Evolutionary conservation across 1,140 invertebrate genomes (phyloP).

Genomic region (Harpegnathos saltator): DNA sequence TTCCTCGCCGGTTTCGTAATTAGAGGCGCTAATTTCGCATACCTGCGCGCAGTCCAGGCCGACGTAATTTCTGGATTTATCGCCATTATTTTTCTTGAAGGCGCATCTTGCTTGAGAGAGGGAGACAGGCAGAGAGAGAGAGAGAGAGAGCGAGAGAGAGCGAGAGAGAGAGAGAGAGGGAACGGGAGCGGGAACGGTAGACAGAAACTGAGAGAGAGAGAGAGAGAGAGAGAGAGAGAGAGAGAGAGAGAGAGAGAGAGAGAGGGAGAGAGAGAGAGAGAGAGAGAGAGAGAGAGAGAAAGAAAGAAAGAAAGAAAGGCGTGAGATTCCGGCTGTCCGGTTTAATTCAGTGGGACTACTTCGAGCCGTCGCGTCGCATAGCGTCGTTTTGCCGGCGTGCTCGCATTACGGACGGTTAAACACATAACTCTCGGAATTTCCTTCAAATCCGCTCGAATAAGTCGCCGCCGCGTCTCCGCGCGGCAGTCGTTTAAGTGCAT

Average conservation of each 20-base stretch:
- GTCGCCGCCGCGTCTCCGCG: slow-evolving; percentile 35
- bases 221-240: slow-evolving; percentile 1
- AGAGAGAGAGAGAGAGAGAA: slow-evolving; percentile 56
- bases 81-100: slow-evolving; percentile 60
- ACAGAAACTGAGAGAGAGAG: no score
- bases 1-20: slow-evolving; percentile 65
- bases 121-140: not conserved
- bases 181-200: no score
- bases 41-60: slow-evolving; percentile 38
- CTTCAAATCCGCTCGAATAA: slow-evolving; percentile 29
- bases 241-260: not conserved
- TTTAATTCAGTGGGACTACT: slow-evolving; percentile 50
- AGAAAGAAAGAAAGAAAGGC: not conserved
- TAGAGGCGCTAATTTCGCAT: slow-evolving; percentile 70
- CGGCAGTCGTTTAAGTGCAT: slow-evolving; percentile 7
- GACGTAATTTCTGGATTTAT: slow-evolving; percentile 65
- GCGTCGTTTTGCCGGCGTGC: not conserved
- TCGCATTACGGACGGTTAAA: slow-evolving; percentile 33
- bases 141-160: not conserved
- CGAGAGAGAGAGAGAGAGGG: slow-evolving; percentile 4
- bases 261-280: no score
- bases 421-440: slow-evolving; percentile 36
- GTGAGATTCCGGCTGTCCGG: slow-evolving; percentile 47
- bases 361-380: slow-evolving; percentile 30
- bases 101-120: slow-evolving; percentile 55